Percentiles rank a stretch among this genome's conserved stretches.
Conservation (phyloP, 2,113 vertebrate genomes). For the Actinemys pallida region DNA sequence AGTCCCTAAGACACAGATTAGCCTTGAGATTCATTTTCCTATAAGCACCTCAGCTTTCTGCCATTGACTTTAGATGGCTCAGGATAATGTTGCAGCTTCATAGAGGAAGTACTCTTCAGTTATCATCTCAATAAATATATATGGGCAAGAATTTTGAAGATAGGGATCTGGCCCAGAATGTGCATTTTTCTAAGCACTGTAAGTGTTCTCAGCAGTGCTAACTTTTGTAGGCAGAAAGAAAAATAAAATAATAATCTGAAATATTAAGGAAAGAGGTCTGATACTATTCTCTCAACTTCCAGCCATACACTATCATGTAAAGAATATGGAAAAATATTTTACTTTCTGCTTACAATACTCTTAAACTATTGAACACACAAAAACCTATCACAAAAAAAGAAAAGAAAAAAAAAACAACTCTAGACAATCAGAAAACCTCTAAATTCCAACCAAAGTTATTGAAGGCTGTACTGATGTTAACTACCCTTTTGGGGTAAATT, state of each 20-base stretch:
- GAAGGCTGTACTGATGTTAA: background rate
- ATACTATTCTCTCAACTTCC: too few species aligned
- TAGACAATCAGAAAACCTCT: background rate
- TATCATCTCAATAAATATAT: background rate
- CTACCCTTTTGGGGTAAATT: background rate
- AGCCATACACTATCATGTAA: too few species aligned
- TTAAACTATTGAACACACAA: background rate
- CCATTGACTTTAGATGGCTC: background rate
- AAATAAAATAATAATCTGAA: background rate
- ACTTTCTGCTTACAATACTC: background rate
- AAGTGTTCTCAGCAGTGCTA: background rate
- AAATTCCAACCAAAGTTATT: background rate
- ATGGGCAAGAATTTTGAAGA: background rate
- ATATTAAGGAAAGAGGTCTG: background rate
- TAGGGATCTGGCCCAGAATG: background rate
- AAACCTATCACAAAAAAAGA: background rate
- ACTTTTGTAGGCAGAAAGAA: background rate
- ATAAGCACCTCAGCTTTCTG: background rate
- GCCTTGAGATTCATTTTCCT: background rate
- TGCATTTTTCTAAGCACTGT: background rate
- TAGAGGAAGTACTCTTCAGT: background rate
- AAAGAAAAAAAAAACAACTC: too few species aligned
- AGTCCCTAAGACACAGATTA: background rate
- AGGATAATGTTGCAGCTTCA: background rate
- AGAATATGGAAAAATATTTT: too few species aligned